Percentiles rank a stretch among this genome's conserved stretches.
These are phyloP conservation scores for Gibbula magus DNA, from an alignment of 2,888 invertebrate species.

Conservation along the genomic window DNA sequence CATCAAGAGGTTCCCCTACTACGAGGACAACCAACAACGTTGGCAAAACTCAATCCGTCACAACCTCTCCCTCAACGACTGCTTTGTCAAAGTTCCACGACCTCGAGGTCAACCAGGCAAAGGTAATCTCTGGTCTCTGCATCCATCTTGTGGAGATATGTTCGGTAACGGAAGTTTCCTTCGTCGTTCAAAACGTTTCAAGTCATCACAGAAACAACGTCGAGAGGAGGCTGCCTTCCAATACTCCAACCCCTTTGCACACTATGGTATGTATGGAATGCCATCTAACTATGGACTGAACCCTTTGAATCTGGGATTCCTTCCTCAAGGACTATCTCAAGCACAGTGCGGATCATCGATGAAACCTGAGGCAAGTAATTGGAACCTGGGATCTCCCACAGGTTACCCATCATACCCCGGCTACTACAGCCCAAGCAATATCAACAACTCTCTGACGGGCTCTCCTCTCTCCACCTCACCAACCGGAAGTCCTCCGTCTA, in stretches of 20 bases:
- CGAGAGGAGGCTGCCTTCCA: conserved; percentile 51
- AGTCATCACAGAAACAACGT: conserved; percentile 51
- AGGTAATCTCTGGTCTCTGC: conserved; percentile 74
- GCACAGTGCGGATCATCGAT: no score
- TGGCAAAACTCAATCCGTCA: conserved; percentile 83
- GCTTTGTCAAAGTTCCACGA: conserved; percentile 90
- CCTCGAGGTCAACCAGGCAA: conserved; percentile 73
- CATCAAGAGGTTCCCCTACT: conserved; percentile 91
- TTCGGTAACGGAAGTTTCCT: conserved; percentile 74
- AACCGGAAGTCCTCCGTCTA: no score
- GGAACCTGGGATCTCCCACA: no score
- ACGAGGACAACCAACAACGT: conserved; percentile 87
- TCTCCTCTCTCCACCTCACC: no score
- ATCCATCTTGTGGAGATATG: conserved; percentile 74
- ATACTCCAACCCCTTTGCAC: conserved; percentile 62
- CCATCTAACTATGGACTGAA: conserved; percentile 49
- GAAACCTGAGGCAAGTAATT: no score
- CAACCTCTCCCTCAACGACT: conserved; percentile 96
- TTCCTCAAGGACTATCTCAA: no score
- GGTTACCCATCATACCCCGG: no score
- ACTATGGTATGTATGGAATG: conserved; percentile 59
- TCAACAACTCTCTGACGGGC: no score
- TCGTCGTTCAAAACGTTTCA: conserved; percentile 72
- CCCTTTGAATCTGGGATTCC: no score
- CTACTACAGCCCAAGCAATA: no score